phyloP scores from a whole-genome alignment of 2,113 vertebrate genomes.

The Rhinopomastus cyanomelas region DNA sequence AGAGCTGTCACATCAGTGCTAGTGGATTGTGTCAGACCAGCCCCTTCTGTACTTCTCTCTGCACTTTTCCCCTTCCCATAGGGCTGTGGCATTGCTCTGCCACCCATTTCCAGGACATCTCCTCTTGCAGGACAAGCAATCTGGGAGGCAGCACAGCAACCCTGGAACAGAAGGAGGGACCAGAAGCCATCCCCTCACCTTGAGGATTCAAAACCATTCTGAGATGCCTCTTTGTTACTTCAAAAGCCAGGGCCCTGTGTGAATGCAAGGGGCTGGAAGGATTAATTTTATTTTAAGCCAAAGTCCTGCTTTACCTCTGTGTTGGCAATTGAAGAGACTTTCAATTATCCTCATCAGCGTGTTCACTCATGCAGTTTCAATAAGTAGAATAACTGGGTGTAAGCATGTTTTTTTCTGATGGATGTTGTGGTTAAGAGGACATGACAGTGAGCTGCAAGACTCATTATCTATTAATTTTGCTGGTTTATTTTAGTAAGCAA shows the following conservation, averaged over 20 bases:
- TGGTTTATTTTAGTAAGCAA: conserved; percentile 62
- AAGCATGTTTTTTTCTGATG: conserved; percentile 3
- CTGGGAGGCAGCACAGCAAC: background rate
- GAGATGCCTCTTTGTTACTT: background rate
- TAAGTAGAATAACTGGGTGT: conserved; percentile 5
- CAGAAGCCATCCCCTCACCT: background rate
- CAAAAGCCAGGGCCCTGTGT: background rate
- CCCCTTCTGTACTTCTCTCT: rapidly evolving
- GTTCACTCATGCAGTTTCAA: background rate
- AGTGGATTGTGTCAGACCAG: background rate
- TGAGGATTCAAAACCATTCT: background rate
- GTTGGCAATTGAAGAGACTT: background rate
- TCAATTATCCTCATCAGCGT: background rate
- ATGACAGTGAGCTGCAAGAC: conserved; percentile 49
- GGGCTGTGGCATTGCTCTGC: background rate
- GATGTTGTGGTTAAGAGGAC: conserved; percentile 50
- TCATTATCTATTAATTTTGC: conserved; percentile 61
- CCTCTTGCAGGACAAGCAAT: background rate
- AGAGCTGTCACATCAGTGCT: background rate
- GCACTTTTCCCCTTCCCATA: rapidly evolving
- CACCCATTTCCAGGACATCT: background rate
- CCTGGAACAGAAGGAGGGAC: background rate
- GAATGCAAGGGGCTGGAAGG: background rate
- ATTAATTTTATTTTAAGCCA: background rate
- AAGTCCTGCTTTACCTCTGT: background rate